These are phyloP conservation scores for Strigamia crassipes DNA, from an alignment of 2,888 invertebrate species.

Conservation along the genomic window DNA sequence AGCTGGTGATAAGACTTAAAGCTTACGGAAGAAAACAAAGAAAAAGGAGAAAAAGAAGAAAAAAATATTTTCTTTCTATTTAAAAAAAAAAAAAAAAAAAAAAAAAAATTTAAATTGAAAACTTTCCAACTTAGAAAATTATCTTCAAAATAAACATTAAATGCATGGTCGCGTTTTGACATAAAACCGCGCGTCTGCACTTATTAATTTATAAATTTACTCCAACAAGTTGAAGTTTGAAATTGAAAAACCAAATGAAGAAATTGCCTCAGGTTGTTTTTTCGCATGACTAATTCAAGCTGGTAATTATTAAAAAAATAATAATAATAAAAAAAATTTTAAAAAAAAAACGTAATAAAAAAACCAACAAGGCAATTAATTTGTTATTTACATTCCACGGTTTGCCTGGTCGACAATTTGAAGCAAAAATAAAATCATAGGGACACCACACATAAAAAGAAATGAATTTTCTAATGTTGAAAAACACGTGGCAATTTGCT, in stretches of 20 bases:
- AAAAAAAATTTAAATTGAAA: not conserved
- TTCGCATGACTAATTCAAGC: not conserved
- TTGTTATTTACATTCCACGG: not conserved
- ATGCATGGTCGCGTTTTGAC: not conserved
- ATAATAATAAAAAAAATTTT: not conserved
- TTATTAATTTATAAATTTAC: slow-evolving; percentile 33
- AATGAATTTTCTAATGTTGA: no score
- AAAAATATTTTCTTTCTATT: not conserved
- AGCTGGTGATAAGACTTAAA: not conserved
- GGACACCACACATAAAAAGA: no score
- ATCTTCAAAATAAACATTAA: not conserved
- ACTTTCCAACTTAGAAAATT: not conserved
- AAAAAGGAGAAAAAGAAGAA: not conserved
- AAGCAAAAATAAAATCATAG: no score
- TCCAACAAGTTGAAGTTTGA: not conserved
- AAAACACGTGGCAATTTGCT: no score
- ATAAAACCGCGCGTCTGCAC: not conserved
- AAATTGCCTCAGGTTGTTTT: not conserved
- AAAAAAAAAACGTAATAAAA: not conserved
- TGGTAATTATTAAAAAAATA: not conserved
- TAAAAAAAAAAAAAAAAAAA: not conserved
- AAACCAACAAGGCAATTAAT: not conserved
- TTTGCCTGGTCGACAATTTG: not conserved
- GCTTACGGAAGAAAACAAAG: not conserved
- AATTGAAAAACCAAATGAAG: not conserved